These are phyloP conservation scores for Chloroceryle amazona DNA, from an alignment of 2,797 vertebrate genomes.

Conservation along the genomic window DNA sequence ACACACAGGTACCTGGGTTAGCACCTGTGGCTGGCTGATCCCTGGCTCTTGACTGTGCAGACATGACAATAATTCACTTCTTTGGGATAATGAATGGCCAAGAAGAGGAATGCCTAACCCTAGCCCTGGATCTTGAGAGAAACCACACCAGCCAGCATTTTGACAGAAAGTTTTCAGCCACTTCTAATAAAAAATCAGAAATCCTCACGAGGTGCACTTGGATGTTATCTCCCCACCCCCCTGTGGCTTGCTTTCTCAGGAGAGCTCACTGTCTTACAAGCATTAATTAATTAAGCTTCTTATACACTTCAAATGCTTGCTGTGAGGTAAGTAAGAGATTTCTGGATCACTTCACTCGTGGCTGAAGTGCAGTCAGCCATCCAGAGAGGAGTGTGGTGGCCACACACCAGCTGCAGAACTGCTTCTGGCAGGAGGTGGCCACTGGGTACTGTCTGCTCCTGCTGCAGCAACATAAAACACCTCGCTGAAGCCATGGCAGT, in stretches of 20 bases:
- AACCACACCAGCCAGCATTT: not conserved
- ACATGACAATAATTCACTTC: not conserved
- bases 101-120: not conserved
- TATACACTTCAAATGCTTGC: not conserved
- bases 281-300: constrained; percentile 8
- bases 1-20: rapidly evolving
- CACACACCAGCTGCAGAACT: not conserved
- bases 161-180: not conserved
- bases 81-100: not conserved
- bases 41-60: not conserved
- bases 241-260: not conserved
- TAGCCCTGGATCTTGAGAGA: not conserved
- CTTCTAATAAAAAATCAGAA: not conserved
- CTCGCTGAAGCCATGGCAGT: not conserved
- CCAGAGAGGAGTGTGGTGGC: rapidly evolving
- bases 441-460: rapidly evolving
- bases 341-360: rapidly evolving
- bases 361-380: not conserved
- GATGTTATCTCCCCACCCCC: not conserved
- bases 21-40: not conserved
- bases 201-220: rapidly evolving
- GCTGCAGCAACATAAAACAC: not conserved
- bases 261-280: not conserved
- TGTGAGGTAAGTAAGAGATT: not conserved
- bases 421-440: not conserved